These are phyloP conservation scores for Ellobium chinense DNA, from an alignment of 2,888 invertebrate species.

Conservation along the genomic window DNA sequence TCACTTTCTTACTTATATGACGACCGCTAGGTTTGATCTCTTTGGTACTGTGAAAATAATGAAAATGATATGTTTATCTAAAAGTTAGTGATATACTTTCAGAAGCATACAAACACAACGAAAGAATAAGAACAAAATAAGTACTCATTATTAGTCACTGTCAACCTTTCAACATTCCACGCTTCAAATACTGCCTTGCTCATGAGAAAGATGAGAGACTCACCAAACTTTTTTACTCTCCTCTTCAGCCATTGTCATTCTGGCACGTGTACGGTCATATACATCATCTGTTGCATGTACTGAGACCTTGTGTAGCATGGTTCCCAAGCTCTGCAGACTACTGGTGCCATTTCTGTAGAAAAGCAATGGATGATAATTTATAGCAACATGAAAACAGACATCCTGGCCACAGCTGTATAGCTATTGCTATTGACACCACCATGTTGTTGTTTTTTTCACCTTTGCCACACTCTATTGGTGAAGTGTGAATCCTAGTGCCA, in stretches of 20 bases:
- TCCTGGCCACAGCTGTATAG: background rate
- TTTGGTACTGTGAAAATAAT: conserved; percentile 86
- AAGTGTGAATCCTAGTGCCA: no score
- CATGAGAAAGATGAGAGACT: no score
- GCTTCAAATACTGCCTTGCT: background rate
- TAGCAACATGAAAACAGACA: background rate
- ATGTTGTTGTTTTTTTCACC: background rate
- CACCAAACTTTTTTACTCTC: conserved; percentile 96
- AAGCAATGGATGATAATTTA: background rate
- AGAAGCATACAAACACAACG: no score
- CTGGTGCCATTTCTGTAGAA: conserved; percentile 53
- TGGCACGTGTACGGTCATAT: conserved; percentile 93
- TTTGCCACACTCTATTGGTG: background rate
- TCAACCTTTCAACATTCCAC: background rate
- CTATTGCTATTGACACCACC: background rate
- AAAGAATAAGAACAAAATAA: background rate
- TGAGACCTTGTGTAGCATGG: conserved; percentile 92
- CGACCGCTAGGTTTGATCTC: conserved; percentile 95
- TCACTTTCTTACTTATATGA: conserved; percentile 84
- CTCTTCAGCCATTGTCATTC: conserved; percentile 92
- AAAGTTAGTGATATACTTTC: no score
- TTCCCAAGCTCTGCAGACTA: conserved; percentile 83
- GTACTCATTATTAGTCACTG: no score
- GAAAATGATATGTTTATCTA: no score
- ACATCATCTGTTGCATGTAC: conserved; percentile 97